Percentiles rank a stretch among this genome's conserved stretches.
These are phyloP conservation scores for Hedychridium roseum DNA, from an alignment of 2,888 invertebrate genomes.

Conservation along the genomic window DNA sequence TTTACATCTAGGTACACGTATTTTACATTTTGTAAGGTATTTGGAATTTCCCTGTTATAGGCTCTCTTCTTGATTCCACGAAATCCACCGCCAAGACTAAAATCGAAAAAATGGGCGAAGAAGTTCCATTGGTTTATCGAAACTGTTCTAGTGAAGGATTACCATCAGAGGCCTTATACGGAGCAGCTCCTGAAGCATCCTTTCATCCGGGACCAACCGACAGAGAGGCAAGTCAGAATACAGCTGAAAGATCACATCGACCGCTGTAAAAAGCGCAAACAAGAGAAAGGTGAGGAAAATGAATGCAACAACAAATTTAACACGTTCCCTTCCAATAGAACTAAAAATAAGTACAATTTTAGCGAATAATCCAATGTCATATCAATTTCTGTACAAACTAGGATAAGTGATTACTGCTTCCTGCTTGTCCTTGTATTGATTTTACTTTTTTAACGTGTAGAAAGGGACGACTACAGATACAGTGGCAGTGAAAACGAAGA, in stretches of 20 bases:
- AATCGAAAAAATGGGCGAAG: constrained; percentile 97
- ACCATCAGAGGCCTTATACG: constrained; percentile 97
- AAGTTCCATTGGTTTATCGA: constrained; percentile 99
- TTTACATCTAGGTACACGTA: no score
- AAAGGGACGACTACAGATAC: constrained; percentile 72
- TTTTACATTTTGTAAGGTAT: no score
- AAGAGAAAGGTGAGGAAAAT: constrained; percentile 74
- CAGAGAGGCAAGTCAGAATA: constrained; percentile 96
- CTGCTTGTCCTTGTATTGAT: constrained; percentile 5
- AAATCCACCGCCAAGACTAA: constrained; percentile 96
- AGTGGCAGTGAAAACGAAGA: constrained; percentile 98
- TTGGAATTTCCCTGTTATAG: constrained; percentile 34
- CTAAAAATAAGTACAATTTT: no score
- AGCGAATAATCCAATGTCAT: no score
- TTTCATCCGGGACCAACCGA: constrained; percentile 98
- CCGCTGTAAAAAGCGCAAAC: constrained; percentile 93
- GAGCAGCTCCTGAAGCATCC: constrained; percentile 97
- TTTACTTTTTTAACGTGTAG: constrained; percentile 40
- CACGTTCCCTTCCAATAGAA: no score
- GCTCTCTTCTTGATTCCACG: constrained; percentile 98
- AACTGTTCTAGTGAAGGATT: constrained; percentile 98
- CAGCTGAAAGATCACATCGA: constrained; percentile 99
- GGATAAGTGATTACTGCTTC: no score
- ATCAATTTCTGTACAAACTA: no score
- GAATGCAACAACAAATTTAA: no score